Conservation (phyloP, 2,113 vertebrate genomes). For the Ophiodon elongatus region DNA sequence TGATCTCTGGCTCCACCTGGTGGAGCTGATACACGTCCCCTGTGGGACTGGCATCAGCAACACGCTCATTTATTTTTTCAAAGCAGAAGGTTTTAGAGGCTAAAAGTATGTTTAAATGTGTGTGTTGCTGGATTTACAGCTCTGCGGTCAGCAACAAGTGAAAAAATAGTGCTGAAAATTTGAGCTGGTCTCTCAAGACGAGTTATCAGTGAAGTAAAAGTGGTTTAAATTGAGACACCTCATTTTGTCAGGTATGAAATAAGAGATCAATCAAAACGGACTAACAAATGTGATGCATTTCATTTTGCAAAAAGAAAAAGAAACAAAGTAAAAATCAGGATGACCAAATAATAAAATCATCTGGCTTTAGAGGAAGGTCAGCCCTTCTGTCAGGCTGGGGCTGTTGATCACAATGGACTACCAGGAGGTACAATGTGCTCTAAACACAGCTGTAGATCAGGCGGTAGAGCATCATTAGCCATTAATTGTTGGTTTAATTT, state of each 20-base stretch:
- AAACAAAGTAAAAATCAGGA: not conserved
- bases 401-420: not conserved
- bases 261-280: not conserved
- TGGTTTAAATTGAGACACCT: not conserved
- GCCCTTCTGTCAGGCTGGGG: constrained; percentile 2
- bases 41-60: not conserved
- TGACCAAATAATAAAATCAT: not conserved
- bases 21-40: constrained; percentile 41
- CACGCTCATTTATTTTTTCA: not conserved
- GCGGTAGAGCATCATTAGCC: not conserved
- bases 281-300: not conserved
- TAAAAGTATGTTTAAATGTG: not conserved
- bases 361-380: not conserved
- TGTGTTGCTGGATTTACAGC: not conserved
- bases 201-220: not conserved
- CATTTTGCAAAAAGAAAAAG: not conserved
- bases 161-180: not conserved
- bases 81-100: not conserved
- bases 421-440: not conserved
- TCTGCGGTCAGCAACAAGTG: not conserved
- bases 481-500: not conserved
- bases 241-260: not conserved
- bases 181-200: not conserved
- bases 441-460: not conserved
- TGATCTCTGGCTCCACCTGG: constrained; percentile 70